Base-by-base conservation (phyloP, 2,113 vertebrate species). In the Xiphophorus maculatus region DNA sequence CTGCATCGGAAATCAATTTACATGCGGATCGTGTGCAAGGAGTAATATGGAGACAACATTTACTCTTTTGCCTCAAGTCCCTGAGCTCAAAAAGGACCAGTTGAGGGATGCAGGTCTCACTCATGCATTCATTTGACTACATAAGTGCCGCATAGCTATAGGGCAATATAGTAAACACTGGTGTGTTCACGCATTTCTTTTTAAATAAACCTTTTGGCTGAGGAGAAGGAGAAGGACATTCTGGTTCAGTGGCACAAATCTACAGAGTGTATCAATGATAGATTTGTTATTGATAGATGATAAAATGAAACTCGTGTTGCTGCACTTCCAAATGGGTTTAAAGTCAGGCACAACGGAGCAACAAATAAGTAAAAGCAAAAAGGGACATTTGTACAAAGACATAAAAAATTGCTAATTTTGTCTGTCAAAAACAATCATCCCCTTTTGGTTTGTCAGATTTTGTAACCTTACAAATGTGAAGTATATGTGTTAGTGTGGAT, bases 1-100 rank as follows among this genome's bases (percentile, higher is more conserved):
- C 60, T 82, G 80, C 83, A 93, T 89, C 63, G 87, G 85, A 90
- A 93, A 94, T 94, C 91, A 87, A 93, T 93, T 91, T 90, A 93
- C 88, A 93, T 88, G 86, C 71, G 19, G 67, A 40, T 68, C 17
- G 76, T 37, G 37, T 79, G 79, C 32, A 62, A 75, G 69, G 76
- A 80, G 74, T 82, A 84, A 84, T 73, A 83, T 72, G 75, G 90
- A 87, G 74, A 76, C 79, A 82, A 81, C 84, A 88, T 82, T 88
- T 85, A 84, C 74, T 84, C 77, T 74, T 83, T 60, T 0, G 22
- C 62, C n/a, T 32, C 33, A 78, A 37, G 33, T 70, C 69, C 66
- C 71, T 65, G 40, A 67, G 64, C 62, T 51, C 15, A 80, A 80
- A 82, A 82, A 68, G 2, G 79, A 33, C 17, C 73, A 8, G 25